Evolutionary conservation across 2,888 invertebrate genomes (phyloP), one percentile per base, ranked within the genome.

Genomic region (Lycocerus yunnanus): DNA sequence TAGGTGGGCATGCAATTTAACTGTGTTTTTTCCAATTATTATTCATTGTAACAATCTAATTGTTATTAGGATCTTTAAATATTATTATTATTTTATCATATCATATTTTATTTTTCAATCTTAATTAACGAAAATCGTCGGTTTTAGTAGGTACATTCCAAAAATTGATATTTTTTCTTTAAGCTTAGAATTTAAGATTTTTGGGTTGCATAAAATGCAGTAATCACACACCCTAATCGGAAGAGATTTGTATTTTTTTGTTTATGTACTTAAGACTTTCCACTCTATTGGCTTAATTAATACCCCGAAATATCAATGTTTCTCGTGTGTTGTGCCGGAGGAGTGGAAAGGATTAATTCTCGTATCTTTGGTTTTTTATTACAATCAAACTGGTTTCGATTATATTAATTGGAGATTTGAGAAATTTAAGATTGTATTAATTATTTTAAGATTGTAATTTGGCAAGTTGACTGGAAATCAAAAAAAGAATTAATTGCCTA

Each of bases 1-100:
- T 86, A 86, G 86, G 86, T 83, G 82, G 84, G 85, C 82, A 80
- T 82, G 82, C 82, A 81, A 82, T 79, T 74, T 79, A 76, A 78
- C 81, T 77, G 78, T 75, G 75, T 78, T 72, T 72, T 61, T 63
- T 18, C n/a, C 15, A 16, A 63, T 20, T 24, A 24, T 21, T 21
- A 21, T 24, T 18, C n/a, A 67, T 27, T 66, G 11, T 15, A 43
- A 43, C 43, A 43, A 43, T 43, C 43, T 43, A 43, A 43, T 43
- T 43, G 43, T 43, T 43, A n/a, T 43, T 43, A n/a, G 43, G 43
- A n/a, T 43, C 8, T 43, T 43, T 43, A 10, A 24, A 10, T 43
- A 43, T 43, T 59, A 16, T 63, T 27, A 14, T 63, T 27, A 11
- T 63, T 58, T 72, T 60, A 15, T 13, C 14, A 16, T 63, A 58